Conservation (phyloP, 2,797 vertebrate species). For the Cryptoprocta ferox region DNA sequence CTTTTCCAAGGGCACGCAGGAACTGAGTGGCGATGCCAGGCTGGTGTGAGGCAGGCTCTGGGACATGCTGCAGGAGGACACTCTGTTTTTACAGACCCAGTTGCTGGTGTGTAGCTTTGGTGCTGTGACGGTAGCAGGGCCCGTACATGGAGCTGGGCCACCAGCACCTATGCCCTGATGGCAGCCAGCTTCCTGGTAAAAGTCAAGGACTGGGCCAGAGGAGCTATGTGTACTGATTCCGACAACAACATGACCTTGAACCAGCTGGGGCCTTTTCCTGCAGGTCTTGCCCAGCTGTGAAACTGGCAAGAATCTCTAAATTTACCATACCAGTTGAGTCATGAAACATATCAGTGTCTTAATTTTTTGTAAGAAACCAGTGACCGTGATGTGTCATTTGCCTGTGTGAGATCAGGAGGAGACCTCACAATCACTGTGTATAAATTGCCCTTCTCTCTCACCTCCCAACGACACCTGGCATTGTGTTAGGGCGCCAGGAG, state of each 20-base stretch:
- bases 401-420: conserved; percentile 47
- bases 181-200: conserved; percentile 44
- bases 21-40: background rate
- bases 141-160: background rate
- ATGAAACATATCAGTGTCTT: background rate
- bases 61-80: conserved; percentile 40
- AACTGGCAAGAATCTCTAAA: conserved; percentile 39
- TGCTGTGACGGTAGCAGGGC: background rate
- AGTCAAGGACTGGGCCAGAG: conserved; percentile 57
- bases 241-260: conserved; percentile 74
- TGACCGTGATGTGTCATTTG: conserved; percentile 62
- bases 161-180: background rate
- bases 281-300: conserved; percentile 42
- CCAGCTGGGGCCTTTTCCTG: conserved; percentile 27
- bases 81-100: conserved; percentile 34
- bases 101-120: conserved; percentile 30
- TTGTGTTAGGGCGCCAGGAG: background rate
- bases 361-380: conserved; percentile 45
- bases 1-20: conserved; percentile 69
- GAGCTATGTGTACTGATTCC: conserved; percentile 21
- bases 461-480: background rate
- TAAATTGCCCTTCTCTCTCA: background rate
- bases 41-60: conserved; percentile 44
- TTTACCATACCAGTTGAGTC: background rate
- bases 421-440: conserved; percentile 8